phyloP scores from a whole-genome alignment of 2,888 invertebrate genomes.

The Lasius fuliginosus region DNA sequence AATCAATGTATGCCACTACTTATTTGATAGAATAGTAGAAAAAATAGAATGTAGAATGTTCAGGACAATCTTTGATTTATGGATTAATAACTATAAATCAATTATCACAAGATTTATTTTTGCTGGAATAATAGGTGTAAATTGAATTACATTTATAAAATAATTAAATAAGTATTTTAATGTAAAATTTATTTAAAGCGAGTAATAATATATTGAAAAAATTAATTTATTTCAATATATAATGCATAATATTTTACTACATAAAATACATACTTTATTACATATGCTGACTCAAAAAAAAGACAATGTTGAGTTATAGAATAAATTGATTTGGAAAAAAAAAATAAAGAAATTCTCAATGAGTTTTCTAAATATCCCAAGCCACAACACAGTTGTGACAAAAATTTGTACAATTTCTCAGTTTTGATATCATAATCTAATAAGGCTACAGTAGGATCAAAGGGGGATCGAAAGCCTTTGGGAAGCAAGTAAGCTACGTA shows the following conservation, averaged over 20 bases:
- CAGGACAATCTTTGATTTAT: too few species aligned
- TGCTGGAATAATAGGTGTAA: too few species aligned
- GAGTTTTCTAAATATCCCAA: neutral
- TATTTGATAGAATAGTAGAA: neutral
- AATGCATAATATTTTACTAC: too few species aligned
- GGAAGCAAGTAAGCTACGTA: constrained; percentile 71
- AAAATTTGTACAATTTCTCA: neutral
- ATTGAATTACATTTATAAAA: too few species aligned
- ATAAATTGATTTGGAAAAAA: too few species aligned
- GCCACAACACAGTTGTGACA: neutral
- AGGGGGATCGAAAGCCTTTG: neutral
- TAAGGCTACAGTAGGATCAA: neutral
- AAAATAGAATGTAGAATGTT: neutral
- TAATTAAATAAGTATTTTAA: too few species aligned
- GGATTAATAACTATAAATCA: too few species aligned
- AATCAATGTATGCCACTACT: neutral
- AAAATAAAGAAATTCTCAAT: neutral
- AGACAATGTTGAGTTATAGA: too few species aligned
- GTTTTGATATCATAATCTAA: neutral
- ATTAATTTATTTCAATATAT: too few species aligned
- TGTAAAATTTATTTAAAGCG: neutral
- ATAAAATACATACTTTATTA: too few species aligned
- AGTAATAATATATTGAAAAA: constrained; percentile 12
- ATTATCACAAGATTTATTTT: too few species aligned
- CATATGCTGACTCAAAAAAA: too few species aligned